Evolutionary conservation across 2,113 vertebrate species (phyloP), one percentile per base, ranked within the genome.

Genomic region (Larimichthys polyactis): DNA sequence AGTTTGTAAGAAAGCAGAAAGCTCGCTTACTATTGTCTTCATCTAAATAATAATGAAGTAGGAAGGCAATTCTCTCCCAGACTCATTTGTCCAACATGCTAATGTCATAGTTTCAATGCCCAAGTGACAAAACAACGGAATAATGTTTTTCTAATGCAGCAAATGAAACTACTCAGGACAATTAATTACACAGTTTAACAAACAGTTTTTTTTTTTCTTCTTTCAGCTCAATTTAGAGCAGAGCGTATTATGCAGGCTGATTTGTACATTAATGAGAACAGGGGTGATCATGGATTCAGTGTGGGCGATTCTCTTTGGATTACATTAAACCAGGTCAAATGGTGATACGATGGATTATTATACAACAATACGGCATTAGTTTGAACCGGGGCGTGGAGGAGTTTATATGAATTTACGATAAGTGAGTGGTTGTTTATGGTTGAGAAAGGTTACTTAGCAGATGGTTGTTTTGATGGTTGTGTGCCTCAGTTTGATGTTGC

Each of bases 321-420:
- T 88, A 85, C 77, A 89, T 89, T 87, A 84, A 91, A 90, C 73
- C 84, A 78, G 93, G 91, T 93, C 90, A 92, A 91, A 90, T 55
- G 85, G 46, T 83, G 63, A 81, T 90, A 84, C 27, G 76, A 87
- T 91, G 88, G 87, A 90, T 92, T 87, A 89, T 75, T 70, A 74
- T n/a, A 78, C 15, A 0, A 86, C 82, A 90, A 90, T 87, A 20
- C 29, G 54, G 88, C 75, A 40, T 83, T 79, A 84, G 85, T 73
- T 86, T 87, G 67, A 91, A 88, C 73, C 86, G 76, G 83, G 80
- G 8, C 77, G 19, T 15, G 2, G 71, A 82, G 63, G 77, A 85
- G 79, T 89, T 88, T 74, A 72, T 81, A 54, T 86, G 68, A 81
- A 79, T 87, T 90, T 82, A 79, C 80, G 77, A 79, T 79, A 65